Conservation (phyloP, 2,888 invertebrate species). For the Scelioninae gen. 1 region DNA sequence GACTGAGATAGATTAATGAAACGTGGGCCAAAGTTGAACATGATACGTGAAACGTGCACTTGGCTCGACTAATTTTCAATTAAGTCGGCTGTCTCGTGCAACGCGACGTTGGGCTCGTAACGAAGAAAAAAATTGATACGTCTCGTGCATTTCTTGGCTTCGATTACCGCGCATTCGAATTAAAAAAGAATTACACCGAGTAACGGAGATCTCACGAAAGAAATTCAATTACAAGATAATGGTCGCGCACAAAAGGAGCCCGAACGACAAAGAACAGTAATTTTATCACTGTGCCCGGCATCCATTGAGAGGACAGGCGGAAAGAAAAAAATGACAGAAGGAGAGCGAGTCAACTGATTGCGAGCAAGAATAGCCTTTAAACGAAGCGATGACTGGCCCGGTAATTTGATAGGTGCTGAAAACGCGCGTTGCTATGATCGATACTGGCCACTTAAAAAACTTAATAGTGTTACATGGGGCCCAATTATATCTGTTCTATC, state of each 20-base stretch:
- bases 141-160: constrained; percentile 60
- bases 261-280: constrained; percentile 70
- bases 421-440: constrained; percentile 22
- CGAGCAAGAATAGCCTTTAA: constrained; percentile 62
- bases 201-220: constrained; percentile 55
- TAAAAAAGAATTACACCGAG: constrained; percentile 61
- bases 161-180: constrained; percentile 62
- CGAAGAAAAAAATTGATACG: constrained; percentile 57
- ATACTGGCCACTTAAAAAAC: constrained; percentile 34
- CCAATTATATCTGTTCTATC: constrained; percentile 34
- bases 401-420: constrained; percentile 65
- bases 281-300: constrained; percentile 63
- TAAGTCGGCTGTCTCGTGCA: constrained; percentile 49
- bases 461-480: constrained; percentile 30
- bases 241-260: constrained; percentile 64
- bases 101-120: constrained; percentile 4
- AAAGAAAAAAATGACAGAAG: constrained; percentile 56
- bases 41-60: constrained; percentile 24
- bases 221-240: constrained; percentile 72
- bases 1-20: constrained; percentile 31
- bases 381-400: constrained; percentile 57
- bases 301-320: constrained; percentile 55
- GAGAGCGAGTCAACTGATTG: constrained; percentile 57
- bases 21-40: constrained; percentile 16
- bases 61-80: constrained; percentile 60